These are phyloP conservation scores for Momotus momota DNA, from an alignment of 2,797 vertebrate genomes.

Conservation along the genomic window DNA sequence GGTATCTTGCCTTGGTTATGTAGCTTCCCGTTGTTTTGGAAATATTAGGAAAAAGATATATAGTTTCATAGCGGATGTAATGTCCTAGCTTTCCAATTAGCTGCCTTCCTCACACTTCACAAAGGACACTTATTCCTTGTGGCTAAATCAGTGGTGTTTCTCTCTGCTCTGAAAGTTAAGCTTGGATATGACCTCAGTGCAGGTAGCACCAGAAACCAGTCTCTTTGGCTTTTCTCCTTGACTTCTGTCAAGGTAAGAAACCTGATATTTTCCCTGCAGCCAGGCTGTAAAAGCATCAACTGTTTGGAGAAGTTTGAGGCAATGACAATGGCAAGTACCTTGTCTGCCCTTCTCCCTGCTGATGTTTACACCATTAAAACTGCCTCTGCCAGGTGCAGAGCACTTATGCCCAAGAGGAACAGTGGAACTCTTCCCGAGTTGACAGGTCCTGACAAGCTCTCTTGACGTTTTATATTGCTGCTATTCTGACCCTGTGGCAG, in stretches of 20 bases:
- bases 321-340: neutral
- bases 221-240: neutral
- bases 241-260: neutral
- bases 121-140: neutral
- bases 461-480: neutral
- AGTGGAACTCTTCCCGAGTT: neutral
- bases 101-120: neutral
- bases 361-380: neutral
- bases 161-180: neutral
- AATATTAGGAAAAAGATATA: neutral
- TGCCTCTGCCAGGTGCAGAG: fast-evolving
- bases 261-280: neutral
- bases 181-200: neutral
- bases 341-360: neutral
- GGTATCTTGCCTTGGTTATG: neutral
- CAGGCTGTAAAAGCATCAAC: neutral
- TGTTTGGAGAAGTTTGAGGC: neutral
- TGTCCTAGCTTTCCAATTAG: neutral
- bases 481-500: neutral
- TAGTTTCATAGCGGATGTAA: neutral
- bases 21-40: neutral
- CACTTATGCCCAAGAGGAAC: neutral
- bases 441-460: neutral
- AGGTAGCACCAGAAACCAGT: neutral
- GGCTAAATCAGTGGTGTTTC: neutral